These are phyloP conservation scores for Sphecodes monilicornis DNA, from an alignment of 2,888 invertebrate species.

Conservation along the genomic window DNA sequence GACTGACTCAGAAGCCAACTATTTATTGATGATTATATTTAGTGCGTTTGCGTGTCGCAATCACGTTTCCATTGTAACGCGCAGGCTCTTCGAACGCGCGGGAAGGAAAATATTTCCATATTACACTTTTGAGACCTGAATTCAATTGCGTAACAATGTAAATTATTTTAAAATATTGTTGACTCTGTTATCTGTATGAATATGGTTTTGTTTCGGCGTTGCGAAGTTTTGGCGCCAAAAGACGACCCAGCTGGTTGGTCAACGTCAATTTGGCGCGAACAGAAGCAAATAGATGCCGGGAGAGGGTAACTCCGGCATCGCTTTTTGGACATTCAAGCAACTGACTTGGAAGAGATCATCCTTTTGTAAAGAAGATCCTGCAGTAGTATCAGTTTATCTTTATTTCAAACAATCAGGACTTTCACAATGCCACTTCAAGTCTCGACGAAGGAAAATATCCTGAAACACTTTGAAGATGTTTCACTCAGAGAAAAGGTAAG, in stretches of 20 bases:
- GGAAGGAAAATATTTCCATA: conserved; percentile 30
- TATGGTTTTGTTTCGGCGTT: background rate
- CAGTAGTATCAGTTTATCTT: background rate
- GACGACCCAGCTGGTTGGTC: conserved; percentile 44
- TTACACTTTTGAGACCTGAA: background rate
- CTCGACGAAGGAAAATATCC: conserved; percentile 81
- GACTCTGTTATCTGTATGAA: background rate
- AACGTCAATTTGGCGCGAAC: conserved; percentile 48
- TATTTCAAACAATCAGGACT: background rate
- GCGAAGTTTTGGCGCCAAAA: conserved; percentile 57
- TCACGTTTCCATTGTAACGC: background rate
- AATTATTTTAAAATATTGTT: conserved; percentile 22
- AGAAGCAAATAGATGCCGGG: background rate
- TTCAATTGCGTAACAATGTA: background rate
- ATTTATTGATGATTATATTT: conserved; percentile 2
- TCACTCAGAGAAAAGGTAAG: conserved; percentile 78
- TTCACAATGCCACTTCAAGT: conserved; percentile 76
- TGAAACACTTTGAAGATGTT: conserved; percentile 75
- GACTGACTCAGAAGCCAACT: no score
- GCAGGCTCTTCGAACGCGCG: conserved; percentile 42
- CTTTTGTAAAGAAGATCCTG: background rate
- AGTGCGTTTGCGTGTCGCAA: background rate
- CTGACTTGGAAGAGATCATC: background rate
- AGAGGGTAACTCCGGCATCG: background rate
- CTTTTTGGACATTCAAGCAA: background rate